A percentile compares a stretch with the other conserved stretches of the same genome.
phyloP scores from a whole-genome alignment of 2,797 vertebrate genomes.

The Dipus sagitta region DNA sequence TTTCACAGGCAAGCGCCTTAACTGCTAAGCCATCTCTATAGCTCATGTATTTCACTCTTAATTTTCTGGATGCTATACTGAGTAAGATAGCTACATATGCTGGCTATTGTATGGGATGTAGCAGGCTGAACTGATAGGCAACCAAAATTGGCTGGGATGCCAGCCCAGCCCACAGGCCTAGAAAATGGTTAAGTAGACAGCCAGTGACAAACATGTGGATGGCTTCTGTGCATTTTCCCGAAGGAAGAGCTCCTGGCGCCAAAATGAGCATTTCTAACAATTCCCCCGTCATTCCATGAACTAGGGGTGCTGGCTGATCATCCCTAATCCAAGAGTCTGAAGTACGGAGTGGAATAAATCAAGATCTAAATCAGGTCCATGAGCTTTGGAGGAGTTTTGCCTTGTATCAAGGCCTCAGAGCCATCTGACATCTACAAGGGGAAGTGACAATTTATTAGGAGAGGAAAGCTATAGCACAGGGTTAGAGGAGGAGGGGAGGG shows the following conservation, averaged over 20 bases:
- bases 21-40: too few species aligned
- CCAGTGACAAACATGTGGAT: too few species aligned
- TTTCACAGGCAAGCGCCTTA: too few species aligned
- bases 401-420: neutral
- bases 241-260: neutral
- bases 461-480: neutral
- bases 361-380: neutral
- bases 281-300: neutral
- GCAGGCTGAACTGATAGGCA: neutral
- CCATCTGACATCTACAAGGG: neutral
- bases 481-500: too few species aligned
- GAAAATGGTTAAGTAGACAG: neutral
- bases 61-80: rapidly evolving
- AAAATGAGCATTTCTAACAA: neutral
- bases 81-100: rapidly evolving
- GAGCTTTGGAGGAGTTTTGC: neutral
- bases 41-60: rapidly evolving
- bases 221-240: neutral
- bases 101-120: rapidly evolving
- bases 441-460: neutral
- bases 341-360: neutral
- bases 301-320: neutral
- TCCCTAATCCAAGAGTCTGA: neutral
- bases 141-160: neutral
- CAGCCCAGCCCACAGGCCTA: neutral